These are phyloP conservation scores for Tauraco hartlaubi DNA, from an alignment of 2,797 vertebrate species.

Conservation along the genomic window DNA sequence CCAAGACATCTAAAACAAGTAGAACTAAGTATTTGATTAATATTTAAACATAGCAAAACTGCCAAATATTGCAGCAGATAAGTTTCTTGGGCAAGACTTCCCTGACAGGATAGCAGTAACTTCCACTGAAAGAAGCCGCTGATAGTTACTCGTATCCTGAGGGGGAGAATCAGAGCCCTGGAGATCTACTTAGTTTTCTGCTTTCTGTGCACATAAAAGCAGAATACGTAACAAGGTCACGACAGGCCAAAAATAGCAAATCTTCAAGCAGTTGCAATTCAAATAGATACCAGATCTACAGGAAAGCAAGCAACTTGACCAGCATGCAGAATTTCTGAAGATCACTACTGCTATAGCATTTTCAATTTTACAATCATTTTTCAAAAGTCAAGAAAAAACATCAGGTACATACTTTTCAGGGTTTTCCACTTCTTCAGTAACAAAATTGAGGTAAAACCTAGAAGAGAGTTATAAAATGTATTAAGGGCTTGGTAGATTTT, in stretches of 20 bases:
- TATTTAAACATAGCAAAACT: conserved; percentile 60
- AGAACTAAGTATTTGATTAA: conserved; percentile 54
- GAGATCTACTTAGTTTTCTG: conserved; percentile 34
- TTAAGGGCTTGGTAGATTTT: neutral
- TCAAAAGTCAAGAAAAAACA: conserved; percentile 19
- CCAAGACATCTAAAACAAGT: neutral
- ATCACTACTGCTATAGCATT: neutral
- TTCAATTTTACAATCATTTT: neutral
- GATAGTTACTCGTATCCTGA: neutral
- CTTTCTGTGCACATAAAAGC: conserved; percentile 27
- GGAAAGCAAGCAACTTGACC: conserved; percentile 21
- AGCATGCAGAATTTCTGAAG: neutral
- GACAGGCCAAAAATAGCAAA: conserved; percentile 41
- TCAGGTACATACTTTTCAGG: conserved; percentile 88
- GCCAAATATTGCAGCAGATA: neutral
- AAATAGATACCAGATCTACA: conserved; percentile 26
- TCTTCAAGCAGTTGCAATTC: conserved; percentile 27
- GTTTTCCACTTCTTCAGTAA: conserved; percentile 94
- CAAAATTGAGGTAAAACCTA: conserved; percentile 98
- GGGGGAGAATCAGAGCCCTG: neutral
- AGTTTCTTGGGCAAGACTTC: conserved; percentile 27
- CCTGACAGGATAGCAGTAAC: conserved; percentile 20
- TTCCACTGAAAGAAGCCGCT: conserved; percentile 35
- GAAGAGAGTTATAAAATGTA: conserved; percentile 15
- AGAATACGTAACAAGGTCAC: conserved; percentile 36